Percentiles rank a stretch among this genome's conserved stretches.
These are phyloP conservation scores for Oligia fasciuncula DNA, from an alignment of 2,888 invertebrate genomes.

Conservation along the genomic window DNA sequence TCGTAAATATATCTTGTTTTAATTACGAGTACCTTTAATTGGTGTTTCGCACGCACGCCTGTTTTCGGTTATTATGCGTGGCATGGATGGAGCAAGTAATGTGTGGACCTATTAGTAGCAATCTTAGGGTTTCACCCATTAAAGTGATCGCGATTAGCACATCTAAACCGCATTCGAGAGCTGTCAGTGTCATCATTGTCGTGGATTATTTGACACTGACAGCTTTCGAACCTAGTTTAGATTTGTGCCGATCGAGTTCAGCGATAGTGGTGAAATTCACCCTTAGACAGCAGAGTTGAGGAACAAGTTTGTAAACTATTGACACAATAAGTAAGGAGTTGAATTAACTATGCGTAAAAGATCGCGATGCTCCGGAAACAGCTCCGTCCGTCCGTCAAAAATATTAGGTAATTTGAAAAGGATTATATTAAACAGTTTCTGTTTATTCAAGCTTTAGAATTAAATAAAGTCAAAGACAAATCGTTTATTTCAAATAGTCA, in stretches of 20 bases:
- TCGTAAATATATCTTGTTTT: constrained; percentile 87
- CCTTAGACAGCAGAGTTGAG: constrained; percentile 5
- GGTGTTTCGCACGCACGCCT: constrained; percentile 79
- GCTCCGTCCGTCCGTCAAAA: neutral
- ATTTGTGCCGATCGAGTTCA: too few relatives aligned
- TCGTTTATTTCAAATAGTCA: neutral
- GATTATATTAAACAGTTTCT: neutral
- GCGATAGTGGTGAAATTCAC: too few relatives aligned
- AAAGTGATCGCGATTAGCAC: neutral
- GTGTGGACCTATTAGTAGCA: constrained; percentile 40
- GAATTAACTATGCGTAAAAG: neutral
- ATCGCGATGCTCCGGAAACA: neutral
- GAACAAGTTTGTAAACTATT: constrained; percentile 7
- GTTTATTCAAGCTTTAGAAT: neutral
- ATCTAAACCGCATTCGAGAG: neutral
- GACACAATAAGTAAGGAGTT: neutral
- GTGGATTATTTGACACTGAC: neutral
- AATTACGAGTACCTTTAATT: constrained; percentile 86
- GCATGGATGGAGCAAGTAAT: constrained; percentile 51
- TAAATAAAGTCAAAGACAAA: neutral
- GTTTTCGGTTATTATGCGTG: constrained; percentile 64
- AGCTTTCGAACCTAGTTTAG: too few relatives aligned
- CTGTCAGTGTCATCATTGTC: neutral
- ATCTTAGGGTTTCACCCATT: constrained; percentile 13
- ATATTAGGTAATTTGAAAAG: neutral